A percentile compares a stretch with the other conserved stretches of the same genome.
These are phyloP conservation scores for Solenodon paradoxus DNA, from an alignment of 2,113 vertebrate genomes.

Conservation along the genomic window DNA sequence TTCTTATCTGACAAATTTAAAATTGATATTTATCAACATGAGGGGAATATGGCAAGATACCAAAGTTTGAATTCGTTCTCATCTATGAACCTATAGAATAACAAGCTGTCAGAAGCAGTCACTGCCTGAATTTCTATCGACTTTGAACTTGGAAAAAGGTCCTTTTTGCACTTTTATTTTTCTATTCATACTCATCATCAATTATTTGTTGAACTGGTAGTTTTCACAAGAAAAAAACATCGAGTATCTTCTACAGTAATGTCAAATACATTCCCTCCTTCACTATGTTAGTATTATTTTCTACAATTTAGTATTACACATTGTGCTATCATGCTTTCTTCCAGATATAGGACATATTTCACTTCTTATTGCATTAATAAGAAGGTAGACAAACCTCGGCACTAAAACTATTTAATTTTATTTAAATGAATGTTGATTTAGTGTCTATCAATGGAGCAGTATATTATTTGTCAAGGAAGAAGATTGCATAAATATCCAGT, in stretches of 20 bases:
- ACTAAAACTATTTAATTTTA: neutral
- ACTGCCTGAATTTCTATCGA: neutral
- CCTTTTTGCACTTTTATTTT: neutral
- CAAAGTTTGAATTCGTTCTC: constrained; percentile 32
- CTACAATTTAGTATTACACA: neutral
- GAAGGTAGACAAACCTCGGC: neutral
- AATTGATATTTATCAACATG: constrained; percentile 57
- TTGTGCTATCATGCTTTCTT: neutral
- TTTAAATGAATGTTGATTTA: neutral
- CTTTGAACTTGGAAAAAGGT: neutral
- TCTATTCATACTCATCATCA: neutral
- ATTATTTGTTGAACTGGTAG: neutral
- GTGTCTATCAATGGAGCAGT: neutral
- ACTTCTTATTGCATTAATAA: neutral
- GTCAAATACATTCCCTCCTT: neutral
- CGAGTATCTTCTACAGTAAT: neutral
- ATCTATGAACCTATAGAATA: neutral
- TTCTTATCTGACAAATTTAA: constrained; percentile 56
- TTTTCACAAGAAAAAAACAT: neutral
- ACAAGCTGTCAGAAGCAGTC: constrained; percentile 31
- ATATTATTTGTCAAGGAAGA: neutral
- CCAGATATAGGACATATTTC: neutral
- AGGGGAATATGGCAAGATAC: constrained; percentile 14
- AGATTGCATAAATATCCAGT: neutral
- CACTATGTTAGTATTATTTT: neutral